These are phyloP conservation scores for Virgularia gustaviana DNA, from an alignment of 92 coral and sea anemone genomes.

Conservation along the genomic window DNA sequence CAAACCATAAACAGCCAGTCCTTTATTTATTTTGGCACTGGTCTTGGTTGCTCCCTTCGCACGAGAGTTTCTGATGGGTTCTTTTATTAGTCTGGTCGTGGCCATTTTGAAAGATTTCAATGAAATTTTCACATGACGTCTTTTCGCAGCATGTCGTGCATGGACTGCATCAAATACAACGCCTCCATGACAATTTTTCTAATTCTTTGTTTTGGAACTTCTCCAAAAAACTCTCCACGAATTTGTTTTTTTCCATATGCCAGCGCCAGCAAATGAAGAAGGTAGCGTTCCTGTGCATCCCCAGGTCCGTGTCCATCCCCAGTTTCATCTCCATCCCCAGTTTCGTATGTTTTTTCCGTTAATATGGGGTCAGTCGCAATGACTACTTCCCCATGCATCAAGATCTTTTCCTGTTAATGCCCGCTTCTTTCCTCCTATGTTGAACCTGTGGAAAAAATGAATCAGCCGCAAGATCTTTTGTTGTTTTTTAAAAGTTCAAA, in stretches of 20 bases:
- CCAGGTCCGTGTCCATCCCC: too few species aligned
- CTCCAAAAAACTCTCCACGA: neutral
- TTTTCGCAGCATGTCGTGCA: slow-evolving; percentile 38
- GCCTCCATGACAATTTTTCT: neutral
- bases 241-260: neutral
- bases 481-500: too few species aligned
- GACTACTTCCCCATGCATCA: too few species aligned
- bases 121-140: slow-evolving; percentile 22
- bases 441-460: too few species aligned
- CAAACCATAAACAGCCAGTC: too few species aligned
- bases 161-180: slow-evolving; percentile 46
- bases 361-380: too few species aligned
- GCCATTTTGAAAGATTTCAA: slow-evolving; percentile 29
- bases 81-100: slow-evolving; percentile 41
- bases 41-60: slow-evolving; percentile 30
- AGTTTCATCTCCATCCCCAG: too few species aligned
- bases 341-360: too few species aligned
- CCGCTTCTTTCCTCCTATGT: too few species aligned
- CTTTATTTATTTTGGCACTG: slow-evolving; percentile 48
- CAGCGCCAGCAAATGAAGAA: neutral
- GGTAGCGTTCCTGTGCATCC: neutral
- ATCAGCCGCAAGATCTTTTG: too few species aligned
- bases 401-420: too few species aligned
- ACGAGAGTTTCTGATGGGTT: slow-evolving; percentile 18
- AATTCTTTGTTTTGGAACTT: neutral